Conservation (phyloP, 2,113 vertebrate species). For the Halichoerus grypus region DNA sequence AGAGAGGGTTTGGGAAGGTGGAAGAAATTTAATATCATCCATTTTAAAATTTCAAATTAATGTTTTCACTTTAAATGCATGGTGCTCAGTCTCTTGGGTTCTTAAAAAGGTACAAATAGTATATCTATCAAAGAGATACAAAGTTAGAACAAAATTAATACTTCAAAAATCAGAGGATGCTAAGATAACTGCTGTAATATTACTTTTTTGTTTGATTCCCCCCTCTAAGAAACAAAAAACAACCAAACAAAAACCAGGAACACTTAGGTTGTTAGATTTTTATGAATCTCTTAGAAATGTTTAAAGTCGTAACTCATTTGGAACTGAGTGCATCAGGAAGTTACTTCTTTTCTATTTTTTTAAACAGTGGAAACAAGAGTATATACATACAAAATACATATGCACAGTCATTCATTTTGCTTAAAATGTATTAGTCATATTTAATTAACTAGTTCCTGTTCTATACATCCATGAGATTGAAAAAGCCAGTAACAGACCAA, state of each 20-base stretch:
- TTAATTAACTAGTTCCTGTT: constrained; percentile 81
- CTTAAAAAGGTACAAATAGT: constrained; percentile 42
- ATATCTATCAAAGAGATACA: constrained; percentile 49
- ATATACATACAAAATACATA: not conserved
- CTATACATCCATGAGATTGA: constrained; percentile 51
- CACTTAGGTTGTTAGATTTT: constrained; percentile 23
- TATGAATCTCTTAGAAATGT: constrained; percentile 31
- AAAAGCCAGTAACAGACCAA: constrained; percentile 78
- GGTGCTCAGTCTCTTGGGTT: not conserved
- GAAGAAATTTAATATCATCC: not conserved
- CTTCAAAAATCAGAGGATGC: constrained; percentile 45
- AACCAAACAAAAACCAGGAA: not conserved
- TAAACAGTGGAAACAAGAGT: constrained; percentile 16
- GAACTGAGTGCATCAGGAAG: not conserved
- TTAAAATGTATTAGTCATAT: constrained; percentile 60
- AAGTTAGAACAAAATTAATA: constrained; percentile 59
- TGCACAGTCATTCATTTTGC: constrained; percentile 44
- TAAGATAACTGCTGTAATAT: not conserved
- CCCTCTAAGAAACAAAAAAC: not conserved
- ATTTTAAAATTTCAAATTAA: constrained; percentile 50
- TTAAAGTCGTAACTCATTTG: constrained; percentile 61
- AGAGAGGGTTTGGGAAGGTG: not conserved
- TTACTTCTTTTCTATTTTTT: constrained; percentile 55
- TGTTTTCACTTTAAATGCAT: constrained; percentile 54
- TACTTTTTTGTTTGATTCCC: constrained; percentile 8